phyloP scores from a whole-genome alignment of 2,797 vertebrate genomes.

The Lacerta viridis region DNA sequence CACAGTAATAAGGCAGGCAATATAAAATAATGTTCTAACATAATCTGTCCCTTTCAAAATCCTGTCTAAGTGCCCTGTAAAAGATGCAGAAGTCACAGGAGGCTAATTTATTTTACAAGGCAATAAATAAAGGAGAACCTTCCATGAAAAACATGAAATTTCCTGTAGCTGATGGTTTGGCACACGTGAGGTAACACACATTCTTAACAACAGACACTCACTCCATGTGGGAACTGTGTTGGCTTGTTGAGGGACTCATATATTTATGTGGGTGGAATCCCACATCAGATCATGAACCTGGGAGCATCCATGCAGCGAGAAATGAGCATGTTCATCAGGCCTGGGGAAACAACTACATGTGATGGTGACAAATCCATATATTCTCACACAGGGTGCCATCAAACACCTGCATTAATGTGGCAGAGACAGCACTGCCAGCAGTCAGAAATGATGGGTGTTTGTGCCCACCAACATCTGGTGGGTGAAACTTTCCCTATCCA shows the following conservation, averaged over 20 bases:
- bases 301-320: neutral
- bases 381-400: neutral
- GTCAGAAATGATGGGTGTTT: too few species aligned
- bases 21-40: constrained; percentile 33
- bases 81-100: neutral
- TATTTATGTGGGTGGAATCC: too few species aligned
- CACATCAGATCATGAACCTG: neutral
- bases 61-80: constrained; percentile 35
- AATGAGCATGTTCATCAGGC: neutral
- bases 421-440: too few species aligned
- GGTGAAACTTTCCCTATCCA: too few species aligned
- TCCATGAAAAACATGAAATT: constrained; percentile 28
- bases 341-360: neutral
- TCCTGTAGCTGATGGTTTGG: constrained; percentile 31
- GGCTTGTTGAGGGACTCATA: too few species aligned
- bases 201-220: too few species aligned
- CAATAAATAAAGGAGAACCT: constrained; percentile 45
- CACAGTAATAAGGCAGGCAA: constrained; percentile 20
- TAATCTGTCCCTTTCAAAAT: constrained; percentile 41
- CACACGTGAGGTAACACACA: fast-evolving
- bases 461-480: too few species aligned
- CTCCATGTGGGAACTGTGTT: too few species aligned
- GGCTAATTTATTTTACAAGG: constrained; percentile 35
- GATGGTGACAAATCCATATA: neutral
- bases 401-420: neutral